Conservation (phyloP, 2,888 invertebrate genomes). For the Pollenia angustigena region DNA sequence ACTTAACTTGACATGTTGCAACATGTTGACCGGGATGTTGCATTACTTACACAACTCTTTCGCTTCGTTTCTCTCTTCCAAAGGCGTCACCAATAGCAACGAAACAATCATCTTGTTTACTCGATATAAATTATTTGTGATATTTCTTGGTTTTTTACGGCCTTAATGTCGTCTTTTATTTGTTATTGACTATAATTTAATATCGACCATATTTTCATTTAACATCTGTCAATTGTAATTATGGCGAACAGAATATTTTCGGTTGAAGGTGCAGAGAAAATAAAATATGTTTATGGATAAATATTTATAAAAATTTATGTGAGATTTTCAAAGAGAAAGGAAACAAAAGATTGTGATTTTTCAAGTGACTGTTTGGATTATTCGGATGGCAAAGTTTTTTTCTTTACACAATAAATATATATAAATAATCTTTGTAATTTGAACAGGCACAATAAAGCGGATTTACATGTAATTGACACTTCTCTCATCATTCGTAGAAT, state of each 20-base stretch:
- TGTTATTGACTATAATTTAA: conserved; percentile 62
- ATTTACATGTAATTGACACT: too few species aligned
- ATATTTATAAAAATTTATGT: conserved; percentile 6
- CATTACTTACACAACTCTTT: conserved; percentile 39
- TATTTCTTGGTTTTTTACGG: conserved; percentile 56
- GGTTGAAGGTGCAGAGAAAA: conserved; percentile 12
- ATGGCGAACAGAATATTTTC: conserved; percentile 42
- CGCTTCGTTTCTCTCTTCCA: background rate
- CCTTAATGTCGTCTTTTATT: conserved; percentile 38
- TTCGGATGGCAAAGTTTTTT: too few species aligned
- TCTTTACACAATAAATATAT: too few species aligned
- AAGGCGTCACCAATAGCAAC: background rate
- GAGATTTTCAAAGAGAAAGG: background rate
- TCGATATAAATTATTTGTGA: conserved; percentile 56
- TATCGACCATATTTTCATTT: conserved; percentile 61
- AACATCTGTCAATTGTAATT: conserved; percentile 70
- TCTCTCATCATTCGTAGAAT: too few species aligned
- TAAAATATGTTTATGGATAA: background rate
- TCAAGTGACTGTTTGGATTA: too few species aligned
- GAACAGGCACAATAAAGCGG: too few species aligned
- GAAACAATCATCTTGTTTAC: conserved; percentile 53
- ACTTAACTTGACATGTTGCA: conserved; percentile 68
- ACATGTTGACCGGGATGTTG: conserved; percentile 41
- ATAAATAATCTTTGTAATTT: too few species aligned
- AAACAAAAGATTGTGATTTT: background rate